Percentiles rank a stretch among this genome's conserved stretches.
These are phyloP conservation scores for Phocoena sinus DNA, from an alignment of 2,113 vertebrate genomes.

Conservation along the genomic window DNA sequence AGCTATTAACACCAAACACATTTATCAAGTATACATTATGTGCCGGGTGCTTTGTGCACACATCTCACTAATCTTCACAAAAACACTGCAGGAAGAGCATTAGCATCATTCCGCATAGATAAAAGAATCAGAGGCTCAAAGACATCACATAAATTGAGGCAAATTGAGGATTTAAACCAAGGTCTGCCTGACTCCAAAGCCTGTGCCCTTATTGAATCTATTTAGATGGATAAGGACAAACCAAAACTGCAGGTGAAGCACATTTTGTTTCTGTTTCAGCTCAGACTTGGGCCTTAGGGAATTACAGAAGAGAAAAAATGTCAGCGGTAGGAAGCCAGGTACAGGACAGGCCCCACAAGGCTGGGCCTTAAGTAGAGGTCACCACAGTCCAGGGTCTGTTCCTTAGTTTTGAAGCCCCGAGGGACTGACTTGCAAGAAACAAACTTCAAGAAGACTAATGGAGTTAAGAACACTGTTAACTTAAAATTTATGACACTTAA, in stretches of 20 bases:
- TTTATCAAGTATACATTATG: not conserved
- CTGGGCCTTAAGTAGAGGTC: not conserved
- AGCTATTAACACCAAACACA: not conserved
- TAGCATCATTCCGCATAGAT: not conserved
- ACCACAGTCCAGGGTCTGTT: not conserved
- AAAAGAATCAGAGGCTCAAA: conserved; percentile 26
- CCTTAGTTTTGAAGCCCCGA: not conserved
- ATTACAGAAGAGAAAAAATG: not conserved
- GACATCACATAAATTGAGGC: not conserved
- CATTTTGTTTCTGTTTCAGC: not conserved
- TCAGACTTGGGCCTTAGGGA: not conserved
- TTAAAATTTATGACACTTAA: not conserved
- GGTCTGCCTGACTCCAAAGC: not conserved
- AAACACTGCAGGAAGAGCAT: not conserved
- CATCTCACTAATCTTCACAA: not conserved
- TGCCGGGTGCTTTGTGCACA: not conserved
- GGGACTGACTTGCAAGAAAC: not conserved
- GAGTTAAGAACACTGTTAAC: not conserved
- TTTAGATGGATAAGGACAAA: not conserved
- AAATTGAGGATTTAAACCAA: not conserved
- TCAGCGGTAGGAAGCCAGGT: not conserved
- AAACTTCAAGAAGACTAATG: not conserved
- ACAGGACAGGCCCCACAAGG: not conserved
- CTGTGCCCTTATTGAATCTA: not conserved
- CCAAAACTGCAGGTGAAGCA: not conserved